A percentile compares a stretch with the other conserved stretches of the same genome.
Evolutionary conservation across 2,888 invertebrate species (phyloP).

Genomic region (Parnassius mnemosyne): DNA sequence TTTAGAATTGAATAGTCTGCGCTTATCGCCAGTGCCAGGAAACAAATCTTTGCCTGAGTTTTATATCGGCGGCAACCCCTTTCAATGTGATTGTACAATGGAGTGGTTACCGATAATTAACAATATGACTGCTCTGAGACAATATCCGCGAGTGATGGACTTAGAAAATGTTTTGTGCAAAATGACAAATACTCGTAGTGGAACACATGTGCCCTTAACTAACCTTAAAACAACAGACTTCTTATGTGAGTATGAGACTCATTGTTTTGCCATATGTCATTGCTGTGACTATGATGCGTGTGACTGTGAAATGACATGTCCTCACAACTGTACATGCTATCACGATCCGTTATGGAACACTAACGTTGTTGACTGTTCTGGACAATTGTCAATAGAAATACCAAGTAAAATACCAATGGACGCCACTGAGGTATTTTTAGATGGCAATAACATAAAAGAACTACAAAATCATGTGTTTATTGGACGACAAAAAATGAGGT

Average conservation of each 20-base stretch:
- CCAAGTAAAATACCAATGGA: conserved; percentile 96
- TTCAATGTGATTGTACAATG: conserved; percentile 97
- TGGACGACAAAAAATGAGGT: conserved; percentile 92
- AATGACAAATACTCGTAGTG: conserved; percentile 90
- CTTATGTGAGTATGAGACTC: conserved; percentile 94
- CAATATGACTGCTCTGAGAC: conserved; percentile 89
- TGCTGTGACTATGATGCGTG: conserved; percentile 98
- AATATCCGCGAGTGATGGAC: conserved; percentile 94
- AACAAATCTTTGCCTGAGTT: conserved; percentile 91
- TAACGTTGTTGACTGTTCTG: conserved; percentile 95
- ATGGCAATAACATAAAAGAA: conserved; percentile 92
- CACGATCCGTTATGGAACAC: conserved; percentile 96
- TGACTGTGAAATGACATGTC: conserved; percentile 98
- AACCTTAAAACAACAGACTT: conserved; percentile 91
- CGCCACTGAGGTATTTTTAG: conserved; percentile 94
- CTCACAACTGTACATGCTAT: conserved; percentile 95
- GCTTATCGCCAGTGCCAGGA: conserved; percentile 86
- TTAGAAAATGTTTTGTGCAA: conserved; percentile 93
- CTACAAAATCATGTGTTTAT: conserved; percentile 93
- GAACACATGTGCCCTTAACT: conserved; percentile 88
- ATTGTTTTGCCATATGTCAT: conserved; percentile 96
- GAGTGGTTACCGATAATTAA: conserved; percentile 96
- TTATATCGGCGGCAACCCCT: conserved; percentile 95
- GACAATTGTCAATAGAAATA: conserved; percentile 87
- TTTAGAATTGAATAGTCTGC: conserved; percentile 89